These are phyloP conservation scores for Lemur catta DNA, from an alignment of 2,797 vertebrate species.

Conservation along the genomic window DNA sequence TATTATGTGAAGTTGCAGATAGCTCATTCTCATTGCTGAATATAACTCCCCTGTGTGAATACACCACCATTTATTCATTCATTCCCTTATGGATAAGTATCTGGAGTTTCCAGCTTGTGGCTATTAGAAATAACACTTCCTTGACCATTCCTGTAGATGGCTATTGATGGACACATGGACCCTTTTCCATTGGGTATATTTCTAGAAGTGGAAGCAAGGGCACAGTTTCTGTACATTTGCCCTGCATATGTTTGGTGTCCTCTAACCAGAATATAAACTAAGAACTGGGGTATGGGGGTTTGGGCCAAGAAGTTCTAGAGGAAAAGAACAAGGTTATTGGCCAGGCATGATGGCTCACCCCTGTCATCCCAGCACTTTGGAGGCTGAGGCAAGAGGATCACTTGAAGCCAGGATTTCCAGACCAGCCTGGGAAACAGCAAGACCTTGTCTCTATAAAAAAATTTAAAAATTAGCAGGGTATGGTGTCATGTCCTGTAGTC, in stretches of 20 bases:
- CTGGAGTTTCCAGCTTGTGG: background rate
- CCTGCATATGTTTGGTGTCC: background rate
- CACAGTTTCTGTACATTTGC: background rate
- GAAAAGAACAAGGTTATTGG: too few relatives aligned
- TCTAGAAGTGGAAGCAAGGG: background rate
- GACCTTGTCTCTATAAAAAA: too few relatives aligned
- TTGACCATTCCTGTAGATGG: background rate
- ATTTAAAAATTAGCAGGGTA: too few relatives aligned
- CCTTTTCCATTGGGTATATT: background rate
- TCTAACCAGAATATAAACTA: background rate
- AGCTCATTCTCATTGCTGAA: background rate
- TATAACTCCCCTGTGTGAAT: background rate
- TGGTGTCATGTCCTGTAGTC: too few relatives aligned
- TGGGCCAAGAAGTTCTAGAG: background rate
- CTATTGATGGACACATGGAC: background rate
- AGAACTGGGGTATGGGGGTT: background rate
- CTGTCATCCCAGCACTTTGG: too few relatives aligned
- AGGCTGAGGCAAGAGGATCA: too few relatives aligned
- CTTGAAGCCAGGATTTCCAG: too few relatives aligned
- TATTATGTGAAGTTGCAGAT: background rate
- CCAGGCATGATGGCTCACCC: too few relatives aligned
- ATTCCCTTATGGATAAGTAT: background rate
- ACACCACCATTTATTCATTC: background rate
- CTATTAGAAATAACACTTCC: background rate
- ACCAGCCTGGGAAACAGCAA: too few relatives aligned